These are phyloP conservation scores for Quadroppia sp. DNA, from an alignment of 2,888 invertebrate species.

Conservation along the genomic window DNA sequence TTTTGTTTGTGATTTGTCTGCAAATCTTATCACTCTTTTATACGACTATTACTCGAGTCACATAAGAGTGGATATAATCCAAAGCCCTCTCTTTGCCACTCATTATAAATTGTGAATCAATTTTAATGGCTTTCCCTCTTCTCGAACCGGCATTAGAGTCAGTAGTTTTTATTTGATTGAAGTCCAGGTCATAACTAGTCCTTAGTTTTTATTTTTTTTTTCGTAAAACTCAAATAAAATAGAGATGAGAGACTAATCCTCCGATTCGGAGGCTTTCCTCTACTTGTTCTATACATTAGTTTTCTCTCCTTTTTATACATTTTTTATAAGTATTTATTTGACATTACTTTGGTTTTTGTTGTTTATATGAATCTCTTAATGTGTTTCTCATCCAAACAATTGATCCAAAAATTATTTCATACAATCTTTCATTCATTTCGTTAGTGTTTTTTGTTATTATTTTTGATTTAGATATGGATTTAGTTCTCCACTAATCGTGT, in stretches of 20 bases:
- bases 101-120: background rate
- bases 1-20: background rate
- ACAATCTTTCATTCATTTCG: too few relatives aligned
- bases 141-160: too few relatives aligned
- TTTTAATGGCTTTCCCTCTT: background rate
- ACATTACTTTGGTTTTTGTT: too few relatives aligned
- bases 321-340: background rate
- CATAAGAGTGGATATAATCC: background rate
- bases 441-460: too few relatives aligned
- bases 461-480: too few relatives aligned
- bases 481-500: too few relatives aligned
- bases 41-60: background rate
- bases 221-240: background rate
- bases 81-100: background rate
- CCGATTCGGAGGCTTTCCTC: background rate
- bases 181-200: background rate
- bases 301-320: background rate
- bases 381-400: too few relatives aligned
- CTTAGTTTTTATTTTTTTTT: background rate
- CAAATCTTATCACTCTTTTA: conserved; percentile 7
- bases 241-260: background rate
- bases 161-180: too few relatives aligned
- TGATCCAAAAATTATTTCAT: too few relatives aligned
- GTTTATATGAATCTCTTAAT: too few relatives aligned
- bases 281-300: too few relatives aligned